phyloP scores from a whole-genome alignment of 2,797 vertebrate genomes.

The Chelidonichthys spinosus region DNA sequence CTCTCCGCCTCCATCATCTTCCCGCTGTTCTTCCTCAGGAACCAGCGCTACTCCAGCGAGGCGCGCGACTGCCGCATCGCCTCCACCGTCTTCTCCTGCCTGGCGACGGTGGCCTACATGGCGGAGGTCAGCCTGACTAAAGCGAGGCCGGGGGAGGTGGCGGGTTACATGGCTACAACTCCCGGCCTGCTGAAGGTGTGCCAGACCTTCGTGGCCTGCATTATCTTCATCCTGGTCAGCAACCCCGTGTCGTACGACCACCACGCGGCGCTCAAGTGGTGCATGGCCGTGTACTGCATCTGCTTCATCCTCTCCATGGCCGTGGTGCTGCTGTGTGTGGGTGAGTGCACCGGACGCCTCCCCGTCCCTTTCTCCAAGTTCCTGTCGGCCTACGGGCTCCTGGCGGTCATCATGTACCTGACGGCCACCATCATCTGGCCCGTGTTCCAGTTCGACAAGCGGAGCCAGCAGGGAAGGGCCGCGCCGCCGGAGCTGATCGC shows the following conservation, averaged over 20 bases:
- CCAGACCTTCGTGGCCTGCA: conserved; percentile 89
- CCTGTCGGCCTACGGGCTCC: conserved; percentile 86
- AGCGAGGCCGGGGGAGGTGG: conserved; percentile 89
- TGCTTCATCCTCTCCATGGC: conserved; percentile 91
- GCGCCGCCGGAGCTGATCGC: background rate
- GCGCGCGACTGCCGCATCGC: conserved; percentile 73
- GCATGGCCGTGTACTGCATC: conserved; percentile 91
- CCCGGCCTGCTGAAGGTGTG: conserved; percentile 91
- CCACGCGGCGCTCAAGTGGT: conserved; percentile 85
- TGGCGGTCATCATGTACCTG: conserved; percentile 86
- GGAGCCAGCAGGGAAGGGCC: fast-evolving
- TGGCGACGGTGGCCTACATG: conserved; percentile 86
- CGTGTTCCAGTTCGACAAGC: conserved; percentile 85
- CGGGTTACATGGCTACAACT: conserved; percentile 91
- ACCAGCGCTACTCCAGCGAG: fast-evolving
- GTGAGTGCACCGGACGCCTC: conserved; percentile 87
- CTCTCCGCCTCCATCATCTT: conserved; percentile 90
- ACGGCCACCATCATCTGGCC: conserved; percentile 90
- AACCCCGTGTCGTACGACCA: conserved; percentile 62
- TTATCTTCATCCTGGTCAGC: conserved; percentile 90
- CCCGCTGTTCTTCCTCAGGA: conserved; percentile 81
- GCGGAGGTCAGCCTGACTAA: conserved; percentile 87
- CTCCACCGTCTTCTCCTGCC: conserved; percentile 88
- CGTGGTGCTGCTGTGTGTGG: conserved; percentile 59
- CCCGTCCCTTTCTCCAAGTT: conserved; percentile 89